A percentile compares a stretch with the other conserved stretches of the same genome.
Evolutionary conservation across 2,113 vertebrate species (phyloP).

Genomic region (Cnemophilus loriae): DNA sequence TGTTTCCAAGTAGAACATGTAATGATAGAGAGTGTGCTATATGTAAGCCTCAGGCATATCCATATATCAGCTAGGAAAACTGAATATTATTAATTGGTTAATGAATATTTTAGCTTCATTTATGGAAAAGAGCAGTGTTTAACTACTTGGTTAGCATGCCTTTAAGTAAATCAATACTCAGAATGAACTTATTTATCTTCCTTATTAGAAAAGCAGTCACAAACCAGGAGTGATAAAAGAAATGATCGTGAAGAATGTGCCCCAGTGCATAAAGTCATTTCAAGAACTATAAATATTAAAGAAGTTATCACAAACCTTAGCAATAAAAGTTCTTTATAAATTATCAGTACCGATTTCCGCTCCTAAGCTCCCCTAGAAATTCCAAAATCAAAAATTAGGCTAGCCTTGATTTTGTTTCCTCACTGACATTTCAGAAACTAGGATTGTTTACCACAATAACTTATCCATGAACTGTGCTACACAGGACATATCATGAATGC

Average conservation of each 20-base stretch:
- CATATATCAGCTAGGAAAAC: background rate
- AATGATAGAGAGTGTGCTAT: background rate
- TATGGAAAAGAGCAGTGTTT: constrained; percentile 40
- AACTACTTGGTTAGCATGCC: constrained; percentile 47
- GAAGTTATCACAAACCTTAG: constrained; percentile 13
- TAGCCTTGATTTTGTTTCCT: background rate
- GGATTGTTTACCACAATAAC: background rate
- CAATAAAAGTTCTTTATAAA: constrained; percentile 2
- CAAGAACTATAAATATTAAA: constrained; percentile 44
- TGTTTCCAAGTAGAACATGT: background rate
- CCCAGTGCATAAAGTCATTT: constrained; percentile 13
- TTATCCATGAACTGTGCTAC: background rate
- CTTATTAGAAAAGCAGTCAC: constrained; percentile 18
- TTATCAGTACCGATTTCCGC: background rate
- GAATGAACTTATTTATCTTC: constrained; percentile 44
- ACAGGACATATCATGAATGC: background rate
- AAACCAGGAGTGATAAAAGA: constrained; percentile 14
- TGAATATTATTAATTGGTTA: constrained; percentile 39
- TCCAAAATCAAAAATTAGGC: background rate
- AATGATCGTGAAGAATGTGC: constrained; percentile 20
- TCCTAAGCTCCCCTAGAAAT: background rate
- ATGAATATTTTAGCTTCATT: constrained; percentile 62
- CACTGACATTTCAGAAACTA: background rate
- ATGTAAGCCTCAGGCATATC: background rate
- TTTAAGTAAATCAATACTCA: constrained; percentile 59